Percentiles rank a stretch among this genome's conserved stretches.
Conservation (phyloP, 2,113 vertebrate genomes). For the Beaufortia kweichowensis region DNA sequence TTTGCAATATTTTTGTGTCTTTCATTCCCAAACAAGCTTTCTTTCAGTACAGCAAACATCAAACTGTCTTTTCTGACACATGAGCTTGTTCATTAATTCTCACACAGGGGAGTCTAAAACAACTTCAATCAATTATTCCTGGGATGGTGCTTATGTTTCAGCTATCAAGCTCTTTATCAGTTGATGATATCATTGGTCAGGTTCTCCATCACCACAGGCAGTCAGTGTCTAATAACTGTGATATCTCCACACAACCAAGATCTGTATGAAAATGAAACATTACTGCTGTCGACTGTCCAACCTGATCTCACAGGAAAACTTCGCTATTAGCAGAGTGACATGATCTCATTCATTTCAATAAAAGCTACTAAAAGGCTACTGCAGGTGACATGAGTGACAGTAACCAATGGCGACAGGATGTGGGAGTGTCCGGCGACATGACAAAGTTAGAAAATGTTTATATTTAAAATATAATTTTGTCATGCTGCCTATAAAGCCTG, state of each 20-base stretch:
- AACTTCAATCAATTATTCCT: constrained; percentile 22
- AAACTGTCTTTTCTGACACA: background rate
- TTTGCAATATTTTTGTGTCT: too few relatives aligned
- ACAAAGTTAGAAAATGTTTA: too few relatives aligned
- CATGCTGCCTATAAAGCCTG: too few relatives aligned
- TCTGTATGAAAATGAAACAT: constrained; percentile 3
- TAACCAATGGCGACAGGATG: too few relatives aligned
- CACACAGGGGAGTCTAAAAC: background rate
- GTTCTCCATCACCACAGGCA: constrained; percentile 29
- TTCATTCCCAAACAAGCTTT: too few relatives aligned
- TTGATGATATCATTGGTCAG: constrained; percentile 46
- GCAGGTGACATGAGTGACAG: too few relatives aligned
- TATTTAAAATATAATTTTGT: too few relatives aligned
- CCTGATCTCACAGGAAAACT: too few relatives aligned
- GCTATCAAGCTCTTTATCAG: constrained; percentile 43
- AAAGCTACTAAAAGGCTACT: too few relatives aligned
- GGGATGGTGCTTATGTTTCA: constrained; percentile 16
- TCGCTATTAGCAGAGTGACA: too few relatives aligned
- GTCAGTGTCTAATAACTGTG: constrained; percentile 39
- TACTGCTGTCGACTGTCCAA: background rate
- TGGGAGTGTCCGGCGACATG: too few relatives aligned
- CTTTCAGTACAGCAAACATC: background rate
- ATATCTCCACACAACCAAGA: constrained; percentile 38
- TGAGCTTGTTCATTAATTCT: constrained; percentile 9
- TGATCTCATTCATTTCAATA: too few relatives aligned